Conservation (phyloP, 2,113 vertebrate species). For the Capreolus pygargus region DNA sequence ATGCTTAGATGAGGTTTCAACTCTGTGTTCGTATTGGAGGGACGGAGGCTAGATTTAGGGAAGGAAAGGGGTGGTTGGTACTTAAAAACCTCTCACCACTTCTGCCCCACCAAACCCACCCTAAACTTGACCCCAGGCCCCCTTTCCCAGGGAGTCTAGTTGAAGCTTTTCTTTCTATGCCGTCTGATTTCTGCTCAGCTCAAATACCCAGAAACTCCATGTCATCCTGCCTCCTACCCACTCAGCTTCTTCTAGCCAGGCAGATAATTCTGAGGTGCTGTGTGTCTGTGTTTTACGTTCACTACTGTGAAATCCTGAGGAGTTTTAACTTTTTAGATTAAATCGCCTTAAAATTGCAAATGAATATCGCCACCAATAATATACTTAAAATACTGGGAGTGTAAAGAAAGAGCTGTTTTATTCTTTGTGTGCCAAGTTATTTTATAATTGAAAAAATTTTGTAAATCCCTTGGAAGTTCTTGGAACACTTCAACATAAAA, state of each 20-base stretch:
- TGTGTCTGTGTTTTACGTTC: background rate
- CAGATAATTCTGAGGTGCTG: background rate
- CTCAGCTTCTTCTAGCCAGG: background rate
- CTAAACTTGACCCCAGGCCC: fast-evolving
- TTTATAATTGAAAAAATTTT: background rate
- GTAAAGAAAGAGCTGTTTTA: background rate
- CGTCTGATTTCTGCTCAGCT: background rate
- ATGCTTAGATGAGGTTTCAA: background rate
- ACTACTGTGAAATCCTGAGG: background rate
- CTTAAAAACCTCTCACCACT: background rate
- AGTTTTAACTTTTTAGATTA: background rate
- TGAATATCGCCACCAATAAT: background rate
- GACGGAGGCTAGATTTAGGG: background rate
- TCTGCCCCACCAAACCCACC: background rate
- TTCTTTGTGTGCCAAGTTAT: background rate
- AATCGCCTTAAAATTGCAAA: background rate
- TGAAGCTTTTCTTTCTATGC: background rate
- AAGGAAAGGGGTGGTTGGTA: background rate
- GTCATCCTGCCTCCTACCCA: background rate
- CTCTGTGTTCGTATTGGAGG: background rate
- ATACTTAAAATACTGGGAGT: background rate
- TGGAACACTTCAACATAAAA: background rate
- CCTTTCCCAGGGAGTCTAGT: background rate
- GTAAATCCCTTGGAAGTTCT: background rate
- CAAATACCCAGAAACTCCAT: background rate